A percentile compares a stretch with the other conserved stretches of the same genome.
These are phyloP conservation scores for Drosophila pseudoobscura DNA, from an alignment of 1,140 invertebrate species.

Conservation along the genomic window DNA sequence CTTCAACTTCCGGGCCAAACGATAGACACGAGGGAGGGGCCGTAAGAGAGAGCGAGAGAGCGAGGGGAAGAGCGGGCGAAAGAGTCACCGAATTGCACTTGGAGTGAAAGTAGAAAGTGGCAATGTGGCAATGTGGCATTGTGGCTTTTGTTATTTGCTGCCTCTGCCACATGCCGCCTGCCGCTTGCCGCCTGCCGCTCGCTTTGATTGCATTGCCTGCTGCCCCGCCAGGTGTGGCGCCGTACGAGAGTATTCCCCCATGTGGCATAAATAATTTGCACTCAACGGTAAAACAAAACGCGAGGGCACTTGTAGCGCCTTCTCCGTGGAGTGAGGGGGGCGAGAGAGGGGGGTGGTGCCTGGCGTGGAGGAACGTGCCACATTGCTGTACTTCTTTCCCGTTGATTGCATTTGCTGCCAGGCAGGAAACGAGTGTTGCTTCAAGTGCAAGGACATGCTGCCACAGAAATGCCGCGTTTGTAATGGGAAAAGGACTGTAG, in stretches of 20 bases:
- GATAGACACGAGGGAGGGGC: background rate
- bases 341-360: background rate
- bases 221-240: background rate
- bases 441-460: constrained; percentile 70
- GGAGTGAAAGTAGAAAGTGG: constrained; percentile 73
- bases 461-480: background rate
- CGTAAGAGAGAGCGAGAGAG: background rate
- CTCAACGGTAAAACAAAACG: constrained; percentile 66
- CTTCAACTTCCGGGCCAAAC: constrained; percentile 65
- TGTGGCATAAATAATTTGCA: constrained; percentile 79
- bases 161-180: too few species aligned
- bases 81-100: constrained; percentile 60
- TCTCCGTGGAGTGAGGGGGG: background rate
- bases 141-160: constrained; percentile 67
- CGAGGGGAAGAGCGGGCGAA: constrained; percentile 22
- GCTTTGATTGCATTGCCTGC: too few species aligned
- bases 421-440: constrained; percentile 30
- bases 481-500: too few species aligned
- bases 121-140: constrained; percentile 69
- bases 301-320: constrained; percentile 66
- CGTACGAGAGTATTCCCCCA: constrained; percentile 28
- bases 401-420: constrained; percentile 54
- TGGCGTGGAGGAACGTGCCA: constrained; percentile 22
- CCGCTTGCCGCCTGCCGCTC: too few species aligned
- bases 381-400: constrained; percentile 44